Evolutionary conservation across 2,888 invertebrate genomes (phyloP), one percentile per base, ranked within the genome.

Genomic region (Macrosoma leucophasiata): DNA sequence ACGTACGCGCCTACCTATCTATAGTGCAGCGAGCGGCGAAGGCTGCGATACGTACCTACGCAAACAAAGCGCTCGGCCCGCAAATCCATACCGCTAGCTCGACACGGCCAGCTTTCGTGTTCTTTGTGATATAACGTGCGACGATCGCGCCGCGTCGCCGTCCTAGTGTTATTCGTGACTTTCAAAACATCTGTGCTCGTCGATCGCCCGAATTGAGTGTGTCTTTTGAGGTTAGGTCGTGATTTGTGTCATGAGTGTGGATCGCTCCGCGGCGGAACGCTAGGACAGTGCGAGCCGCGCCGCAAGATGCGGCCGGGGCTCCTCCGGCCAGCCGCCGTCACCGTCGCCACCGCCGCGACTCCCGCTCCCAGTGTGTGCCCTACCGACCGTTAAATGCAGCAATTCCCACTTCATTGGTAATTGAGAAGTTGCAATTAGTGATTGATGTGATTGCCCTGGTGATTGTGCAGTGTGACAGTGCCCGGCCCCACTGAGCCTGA

Each of bases 21-120:
- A 70, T 70, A 72, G 73, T 65, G 73, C 73, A 70, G 66, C 63
- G 73, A 73, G n/a, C 70, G 68, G 65, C 62, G 76, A 75, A 82
- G 79, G 79, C 81, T 81, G 75, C 66, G 51, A 67, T 74, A 71
- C 70, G 66, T 74, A 70, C 65, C 68, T 69, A 71, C 69, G 78
- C 78, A 73, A 79, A 84, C 82, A 84, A 84, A 84, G 82, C 82
- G 74, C 70, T 81, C 71, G 63, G 72, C 69, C 67, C 72, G 69
- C 71, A 67, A 73, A 72, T 72, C 74, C 65, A 65, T 67, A 68
- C 56, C 56, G 65, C 62, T 58, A 58, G 60, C 52, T 58, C 57
- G 60, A 60, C 55, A 59, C 64, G 54, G 59, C 53, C 58, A 62
- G 56, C 53, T 58, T 55, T 65, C 58, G 58, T 60, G 63, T 71